Base-by-base conservation (phyloP, 2,113 vertebrate species). In the Pipra filicauda region DNA sequence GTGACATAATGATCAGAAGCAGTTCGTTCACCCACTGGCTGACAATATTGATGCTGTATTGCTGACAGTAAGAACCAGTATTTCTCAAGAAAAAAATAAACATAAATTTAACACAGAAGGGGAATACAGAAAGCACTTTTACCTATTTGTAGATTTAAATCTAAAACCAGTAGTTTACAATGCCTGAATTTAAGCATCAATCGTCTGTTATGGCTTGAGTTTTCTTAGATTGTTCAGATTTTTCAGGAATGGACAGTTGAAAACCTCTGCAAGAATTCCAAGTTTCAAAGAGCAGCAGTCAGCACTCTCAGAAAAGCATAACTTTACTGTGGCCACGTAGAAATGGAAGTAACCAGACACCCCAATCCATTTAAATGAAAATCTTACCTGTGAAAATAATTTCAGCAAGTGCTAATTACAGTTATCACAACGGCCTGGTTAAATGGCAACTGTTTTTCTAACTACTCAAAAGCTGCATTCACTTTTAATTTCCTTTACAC, bases 381-480 rank as follows among this genome's bases (percentile, higher is more conserved):
- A 66, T 72, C 78, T 70, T 70, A 91, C 46, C 31, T 8, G 0
- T 70, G 39, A 91, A 89, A 93, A 82, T 58, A 7, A 90, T 71
- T 76, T 83, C 54, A 72, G 48, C 27, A 89, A 94, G 43, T 26
- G n/a, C 67, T 92, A 95, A 96, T 93, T 88, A 79, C 41, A 49
- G 37, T 80, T 61, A 58, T 28, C 26, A 4, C 15, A 80, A 49
- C 41, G 69, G 52, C 33, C 31, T 74, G 51, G 15, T 69, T 65
- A 65, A 93, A 79, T 2, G 2, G 16, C 33, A 4, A 24, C 48
- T 81, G 41, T 11, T 89, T 87, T 78, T 76, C 46, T 76, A 51
- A 61, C 57, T 46, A 41, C 22, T 61, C 16, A 31, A 52, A 89
- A 91, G 39, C 17, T 73, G 44, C n/a, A 64, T 19, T 76, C 55